These are phyloP conservation scores for Verasper variegatus DNA, from an alignment of 2,113 vertebrate species.

Conservation along the genomic window DNA sequence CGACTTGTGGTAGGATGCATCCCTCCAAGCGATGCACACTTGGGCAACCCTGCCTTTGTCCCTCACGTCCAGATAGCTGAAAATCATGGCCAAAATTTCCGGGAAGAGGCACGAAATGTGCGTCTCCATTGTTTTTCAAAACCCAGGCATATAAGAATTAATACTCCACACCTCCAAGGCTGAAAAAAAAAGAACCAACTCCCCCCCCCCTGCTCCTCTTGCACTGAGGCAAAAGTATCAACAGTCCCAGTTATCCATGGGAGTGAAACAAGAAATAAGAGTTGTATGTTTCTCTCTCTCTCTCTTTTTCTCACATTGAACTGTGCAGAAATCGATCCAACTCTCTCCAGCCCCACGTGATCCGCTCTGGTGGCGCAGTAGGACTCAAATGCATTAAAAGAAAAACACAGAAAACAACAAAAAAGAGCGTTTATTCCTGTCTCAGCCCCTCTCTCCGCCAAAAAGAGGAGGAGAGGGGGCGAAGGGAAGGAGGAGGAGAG, in stretches of 20 bases:
- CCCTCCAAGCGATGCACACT: constrained; percentile 96
- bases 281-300: constrained; percentile 61
- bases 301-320: constrained; percentile 74
- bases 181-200: constrained; percentile 49
- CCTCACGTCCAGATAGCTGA: constrained; percentile 97
- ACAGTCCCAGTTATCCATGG: constrained; percentile 68
- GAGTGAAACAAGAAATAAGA: constrained; percentile 52
- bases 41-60: constrained; percentile 98
- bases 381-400: constrained; percentile 76
- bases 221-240: constrained; percentile 70
- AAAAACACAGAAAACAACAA: constrained; percentile 25
- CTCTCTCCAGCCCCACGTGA: constrained; percentile 83
- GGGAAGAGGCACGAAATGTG: constrained; percentile 98
- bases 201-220: constrained; percentile 25
- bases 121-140: constrained; percentile 99
- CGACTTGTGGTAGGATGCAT: constrained; percentile 98
- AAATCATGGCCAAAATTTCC: constrained; percentile 99
- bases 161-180: constrained; percentile 77
- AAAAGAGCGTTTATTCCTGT: constrained; percentile 68
- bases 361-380: constrained; percentile 82
- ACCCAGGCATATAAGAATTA: constrained; percentile 87
- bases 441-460: constrained; percentile 71
- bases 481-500: constrained; percentile 73
- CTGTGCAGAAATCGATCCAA: constrained; percentile 82
- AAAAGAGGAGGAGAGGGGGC: constrained; percentile 71